Evolutionary conservation across 2,113 vertebrate genomes (phyloP).

Genomic region (Anthoscopus minutus): DNA sequence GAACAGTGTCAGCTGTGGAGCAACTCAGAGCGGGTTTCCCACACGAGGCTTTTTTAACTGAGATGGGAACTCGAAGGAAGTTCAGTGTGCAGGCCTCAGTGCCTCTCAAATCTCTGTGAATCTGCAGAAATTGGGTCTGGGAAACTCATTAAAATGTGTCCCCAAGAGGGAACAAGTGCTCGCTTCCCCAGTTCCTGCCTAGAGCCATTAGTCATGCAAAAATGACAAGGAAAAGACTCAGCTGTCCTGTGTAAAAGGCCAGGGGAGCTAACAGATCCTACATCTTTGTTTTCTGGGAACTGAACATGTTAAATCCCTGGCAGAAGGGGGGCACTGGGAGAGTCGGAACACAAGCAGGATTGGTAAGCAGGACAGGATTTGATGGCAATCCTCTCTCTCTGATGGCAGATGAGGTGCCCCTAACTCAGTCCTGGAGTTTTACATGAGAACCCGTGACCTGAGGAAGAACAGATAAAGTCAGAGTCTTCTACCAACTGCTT

Average conservation of each 20-base stretch:
- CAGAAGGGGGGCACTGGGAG: not conserved
- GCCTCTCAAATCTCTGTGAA: not conserved
- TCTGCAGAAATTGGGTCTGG: not conserved
- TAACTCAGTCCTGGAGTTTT: not conserved
- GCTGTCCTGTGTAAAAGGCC: not conserved
- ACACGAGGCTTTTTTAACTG: not conserved
- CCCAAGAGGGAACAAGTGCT: not conserved
- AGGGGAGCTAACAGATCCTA: not conserved
- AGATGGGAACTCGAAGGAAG: not conserved
- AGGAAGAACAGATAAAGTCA: not conserved
- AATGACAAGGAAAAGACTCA: not conserved
- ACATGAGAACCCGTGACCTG: not conserved
- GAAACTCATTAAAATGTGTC: not conserved
- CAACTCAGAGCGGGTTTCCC: not conserved
- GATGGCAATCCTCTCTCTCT: not conserved
- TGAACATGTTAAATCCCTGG: not conserved
- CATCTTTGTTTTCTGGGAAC: not conserved
- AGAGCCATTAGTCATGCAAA: not conserved
- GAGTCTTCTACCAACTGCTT: not conserved
- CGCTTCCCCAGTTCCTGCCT: not conserved
- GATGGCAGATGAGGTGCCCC: not conserved
- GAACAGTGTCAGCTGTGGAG: not conserved
- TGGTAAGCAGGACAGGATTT: not conserved
- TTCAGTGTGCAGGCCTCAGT: not conserved
- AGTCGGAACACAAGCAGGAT: not conserved